Conservation (phyloP, 1,140 invertebrate genomes). For the Liolophura sinensis region DNA sequence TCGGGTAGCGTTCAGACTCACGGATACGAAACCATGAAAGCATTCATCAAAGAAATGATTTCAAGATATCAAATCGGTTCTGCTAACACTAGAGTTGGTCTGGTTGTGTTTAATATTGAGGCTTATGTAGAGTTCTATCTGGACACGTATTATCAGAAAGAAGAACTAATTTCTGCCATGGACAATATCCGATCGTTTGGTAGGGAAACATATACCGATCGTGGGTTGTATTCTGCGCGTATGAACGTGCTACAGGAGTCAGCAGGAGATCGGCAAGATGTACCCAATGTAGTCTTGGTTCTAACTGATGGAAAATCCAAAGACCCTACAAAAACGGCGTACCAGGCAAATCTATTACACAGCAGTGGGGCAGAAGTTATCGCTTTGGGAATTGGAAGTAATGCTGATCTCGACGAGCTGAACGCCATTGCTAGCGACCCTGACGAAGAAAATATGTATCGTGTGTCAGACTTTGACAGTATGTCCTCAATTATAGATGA, state of each 20-base stretch:
- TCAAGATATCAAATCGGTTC: no score
- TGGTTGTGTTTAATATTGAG: no score
- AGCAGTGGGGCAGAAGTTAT: slow-evolving; percentile 16
- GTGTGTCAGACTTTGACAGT: slow-evolving; percentile 20
- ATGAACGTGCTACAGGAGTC: not conserved
- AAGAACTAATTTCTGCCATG: no score
- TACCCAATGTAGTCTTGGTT: slow-evolving; percentile 25
- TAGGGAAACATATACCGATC: no score
- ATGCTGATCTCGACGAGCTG: slow-evolving; percentile 24
- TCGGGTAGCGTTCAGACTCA: no score
- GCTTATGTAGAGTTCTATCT: no score
- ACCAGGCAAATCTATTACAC: slow-evolving; percentile 20
- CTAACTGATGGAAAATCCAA: slow-evolving; percentile 33
- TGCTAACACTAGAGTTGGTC: no score
- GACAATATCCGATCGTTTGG: no score
- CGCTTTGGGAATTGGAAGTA: slow-evolving; percentile 26
- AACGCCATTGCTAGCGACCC: slow-evolving; percentile 27
- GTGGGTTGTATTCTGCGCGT: no score
- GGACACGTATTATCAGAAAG: no score
- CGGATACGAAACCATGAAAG: no score
- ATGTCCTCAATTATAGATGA: slow-evolving; percentile 22
- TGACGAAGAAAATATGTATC: slow-evolving; percentile 21
- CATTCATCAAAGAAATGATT: no score
- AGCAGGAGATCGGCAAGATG: slow-evolving; percentile 20
- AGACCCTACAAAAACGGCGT: slow-evolving; percentile 12